A percentile compares a stretch with the other conserved stretches of the same genome.
Evolutionary conservation across 92 coral and sea anemone species (phyloP).

Genomic region (Siderastrea radians): DNA sequence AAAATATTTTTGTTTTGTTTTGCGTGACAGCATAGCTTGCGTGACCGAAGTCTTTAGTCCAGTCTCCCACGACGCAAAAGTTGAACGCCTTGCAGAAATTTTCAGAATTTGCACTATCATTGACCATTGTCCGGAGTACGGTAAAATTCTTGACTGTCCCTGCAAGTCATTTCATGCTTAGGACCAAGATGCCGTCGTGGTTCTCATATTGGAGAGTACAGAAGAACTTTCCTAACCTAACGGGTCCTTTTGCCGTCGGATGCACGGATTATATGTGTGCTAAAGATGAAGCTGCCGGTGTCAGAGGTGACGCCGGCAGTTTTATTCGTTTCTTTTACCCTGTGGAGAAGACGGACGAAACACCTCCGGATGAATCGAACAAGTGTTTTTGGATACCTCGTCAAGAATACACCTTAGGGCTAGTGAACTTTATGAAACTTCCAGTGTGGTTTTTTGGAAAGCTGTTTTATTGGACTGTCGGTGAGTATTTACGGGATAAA

Average conservation of each 20-base stretch:
- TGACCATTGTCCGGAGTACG: no score
- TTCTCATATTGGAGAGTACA: constrained; percentile 71
- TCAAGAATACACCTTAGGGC: constrained; percentile 82
- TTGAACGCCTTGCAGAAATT: constrained; percentile 13
- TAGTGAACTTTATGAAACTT: constrained; percentile 77
- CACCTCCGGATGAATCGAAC: constrained; percentile 15
- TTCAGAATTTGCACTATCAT: background rate
- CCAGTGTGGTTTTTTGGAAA: constrained; percentile 85
- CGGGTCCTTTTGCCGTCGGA: constrained; percentile 88
- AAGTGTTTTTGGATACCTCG: constrained; percentile 80
- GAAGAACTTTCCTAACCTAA: constrained; percentile 57
- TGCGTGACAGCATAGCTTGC: background rate
- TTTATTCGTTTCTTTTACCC: constrained; percentile 92
- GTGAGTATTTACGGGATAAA: constrained; percentile 47
- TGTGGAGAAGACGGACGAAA: constrained; percentile 28
- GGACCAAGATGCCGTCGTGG: constrained; percentile 70
- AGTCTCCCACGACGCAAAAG: constrained; percentile 5
- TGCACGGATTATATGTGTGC: constrained; percentile 94
- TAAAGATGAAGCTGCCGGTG: constrained; percentile 3
- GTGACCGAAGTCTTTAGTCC: background rate
- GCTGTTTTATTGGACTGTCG: constrained; percentile 81
- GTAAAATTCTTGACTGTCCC: background rate
- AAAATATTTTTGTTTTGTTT: background rate
- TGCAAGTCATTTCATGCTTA: constrained; percentile 8
- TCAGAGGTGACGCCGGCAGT: constrained; percentile 57